Percentiles rank a stretch among this genome's conserved stretches.
Conservation (phyloP, 2,113 vertebrate species). For the Myiopsitta monachus region DNA sequence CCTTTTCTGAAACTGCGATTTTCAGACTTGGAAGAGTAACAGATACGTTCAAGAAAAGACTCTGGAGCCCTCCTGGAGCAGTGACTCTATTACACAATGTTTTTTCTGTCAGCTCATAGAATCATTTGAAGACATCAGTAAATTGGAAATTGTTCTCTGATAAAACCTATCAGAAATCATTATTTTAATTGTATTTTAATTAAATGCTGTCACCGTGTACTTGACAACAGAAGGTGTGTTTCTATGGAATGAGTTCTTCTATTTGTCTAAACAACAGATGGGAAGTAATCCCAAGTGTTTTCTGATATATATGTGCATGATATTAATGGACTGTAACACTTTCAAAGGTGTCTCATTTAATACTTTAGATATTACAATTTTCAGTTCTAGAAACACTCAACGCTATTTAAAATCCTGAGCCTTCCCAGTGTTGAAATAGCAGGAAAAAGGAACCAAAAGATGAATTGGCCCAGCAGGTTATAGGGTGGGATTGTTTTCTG, state of each 20-base stretch:
- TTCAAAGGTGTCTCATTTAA: neutral
- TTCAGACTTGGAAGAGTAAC: neutral
- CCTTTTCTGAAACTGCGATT: neutral
- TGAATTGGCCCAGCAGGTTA: neutral
- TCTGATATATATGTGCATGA: neutral
- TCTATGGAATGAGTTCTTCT: neutral
- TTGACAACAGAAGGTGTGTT: neutral
- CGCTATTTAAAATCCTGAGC: fast-evolving
- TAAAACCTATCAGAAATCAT: neutral
- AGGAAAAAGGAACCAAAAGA: neutral
- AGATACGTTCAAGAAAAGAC: neutral
- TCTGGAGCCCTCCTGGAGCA: neutral
- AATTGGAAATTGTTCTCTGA: neutral
- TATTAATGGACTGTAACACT: neutral
- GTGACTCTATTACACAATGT: neutral
- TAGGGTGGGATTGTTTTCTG: neutral
- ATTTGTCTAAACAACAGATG: neutral
- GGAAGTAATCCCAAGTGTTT: neutral
- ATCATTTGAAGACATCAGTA: neutral
- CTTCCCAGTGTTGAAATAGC: neutral
- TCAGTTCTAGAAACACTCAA: neutral
- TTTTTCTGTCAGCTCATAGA: neutral
- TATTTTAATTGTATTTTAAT: neutral
- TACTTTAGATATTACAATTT: neutral
- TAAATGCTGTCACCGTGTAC: neutral